Conservation (phyloP, 2,797 vertebrate genomes). For the Phataginus tetradactyla region DNA sequence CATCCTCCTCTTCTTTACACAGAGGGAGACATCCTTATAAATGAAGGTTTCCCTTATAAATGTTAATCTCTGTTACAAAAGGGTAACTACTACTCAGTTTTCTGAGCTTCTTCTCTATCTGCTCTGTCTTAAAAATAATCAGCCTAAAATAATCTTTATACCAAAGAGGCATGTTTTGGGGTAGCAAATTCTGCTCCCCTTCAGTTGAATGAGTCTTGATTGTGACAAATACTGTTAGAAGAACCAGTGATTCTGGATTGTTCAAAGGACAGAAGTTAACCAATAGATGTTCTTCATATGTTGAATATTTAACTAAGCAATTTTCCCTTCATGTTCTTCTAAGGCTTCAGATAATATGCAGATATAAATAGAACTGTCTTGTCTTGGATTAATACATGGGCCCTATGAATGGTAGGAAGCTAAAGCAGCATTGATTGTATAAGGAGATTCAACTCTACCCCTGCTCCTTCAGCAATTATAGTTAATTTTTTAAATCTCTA, state of each 20-base stretch:
- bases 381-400: background rate
- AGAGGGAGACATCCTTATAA: background rate
- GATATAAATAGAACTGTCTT: background rate
- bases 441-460: background rate
- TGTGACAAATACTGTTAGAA: background rate
- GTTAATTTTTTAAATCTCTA: background rate
- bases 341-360: slow-evolving; percentile 9
- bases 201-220: background rate
- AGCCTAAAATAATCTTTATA: background rate
- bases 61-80: background rate
- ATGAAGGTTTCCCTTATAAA: background rate
- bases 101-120: background rate
- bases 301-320: slow-evolving; percentile 12
- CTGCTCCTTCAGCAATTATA: background rate
- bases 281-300: background rate
- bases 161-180: background rate
- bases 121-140: background rate
- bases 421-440: background rate
- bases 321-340: background rate
- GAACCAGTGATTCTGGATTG: background rate
- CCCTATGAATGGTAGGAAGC: background rate
- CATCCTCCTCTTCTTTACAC: background rate
- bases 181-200: background rate
- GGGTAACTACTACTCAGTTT: background rate
- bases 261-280: slow-evolving; percentile 35